These are phyloP conservation scores for Neodiprion virginianus DNA, from an alignment of 1,140 invertebrate species.

Conservation along the genomic window DNA sequence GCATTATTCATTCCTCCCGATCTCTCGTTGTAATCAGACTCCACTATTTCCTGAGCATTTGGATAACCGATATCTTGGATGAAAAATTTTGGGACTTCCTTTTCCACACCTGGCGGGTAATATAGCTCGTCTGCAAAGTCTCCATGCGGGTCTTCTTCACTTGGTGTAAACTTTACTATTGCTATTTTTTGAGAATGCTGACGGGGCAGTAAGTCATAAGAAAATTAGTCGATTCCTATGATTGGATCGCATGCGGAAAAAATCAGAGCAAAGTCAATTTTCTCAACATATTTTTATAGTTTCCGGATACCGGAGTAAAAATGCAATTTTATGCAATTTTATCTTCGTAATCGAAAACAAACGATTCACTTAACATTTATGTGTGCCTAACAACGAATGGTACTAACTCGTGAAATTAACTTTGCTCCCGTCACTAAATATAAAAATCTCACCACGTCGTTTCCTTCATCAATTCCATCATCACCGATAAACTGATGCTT, in stretches of 20 bases:
- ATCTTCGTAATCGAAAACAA: no score
- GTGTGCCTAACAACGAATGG: no score
- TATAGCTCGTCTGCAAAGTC: conserved; percentile 82
- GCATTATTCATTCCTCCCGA: not conserved
- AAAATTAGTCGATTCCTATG: not conserved
- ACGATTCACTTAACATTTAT: no score
- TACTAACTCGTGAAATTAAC: no score
- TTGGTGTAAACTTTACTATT: conserved; percentile 80
- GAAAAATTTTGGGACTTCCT: conserved; percentile 19
- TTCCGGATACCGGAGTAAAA: no score
- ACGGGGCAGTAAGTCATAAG: conserved; percentile 20
- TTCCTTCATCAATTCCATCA: conserved; percentile 6
- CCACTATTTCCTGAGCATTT: not conserved
- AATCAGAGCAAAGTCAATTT: no score
- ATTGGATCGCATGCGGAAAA: no score
- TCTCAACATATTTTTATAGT: no score
- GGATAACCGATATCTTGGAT: not conserved
- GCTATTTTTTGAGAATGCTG: conserved; percentile 73
- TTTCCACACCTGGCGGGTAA: conserved; percentile 66
- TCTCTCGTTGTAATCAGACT: not conserved
- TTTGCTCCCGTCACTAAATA: no score
- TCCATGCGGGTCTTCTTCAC: conserved; percentile 67
- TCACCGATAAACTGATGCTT: not conserved
- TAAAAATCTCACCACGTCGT: not conserved
- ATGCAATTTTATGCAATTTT: no score